Percentiles rank a stretch among this genome's conserved stretches.
phyloP scores from a whole-genome alignment of 2,113 vertebrate species.

The Catharus bicknelli region DNA sequence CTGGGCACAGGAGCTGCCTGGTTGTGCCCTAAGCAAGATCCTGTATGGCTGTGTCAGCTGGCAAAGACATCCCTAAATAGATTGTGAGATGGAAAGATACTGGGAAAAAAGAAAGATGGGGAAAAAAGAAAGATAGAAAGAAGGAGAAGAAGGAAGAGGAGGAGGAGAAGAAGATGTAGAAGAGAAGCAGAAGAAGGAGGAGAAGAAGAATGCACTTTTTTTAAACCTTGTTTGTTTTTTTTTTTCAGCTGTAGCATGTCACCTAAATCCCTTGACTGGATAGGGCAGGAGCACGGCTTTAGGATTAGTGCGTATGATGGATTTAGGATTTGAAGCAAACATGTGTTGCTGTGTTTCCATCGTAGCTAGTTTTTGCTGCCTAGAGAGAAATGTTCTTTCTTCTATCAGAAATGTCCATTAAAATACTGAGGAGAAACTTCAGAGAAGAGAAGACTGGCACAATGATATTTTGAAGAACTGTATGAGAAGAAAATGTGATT shows the following conservation, averaged over 20 bases:
- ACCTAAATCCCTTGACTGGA: constrained; percentile 79
- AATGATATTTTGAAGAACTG: neutral
- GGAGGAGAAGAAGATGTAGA: neutral
- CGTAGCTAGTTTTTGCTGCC: neutral
- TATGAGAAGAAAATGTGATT: neutral
- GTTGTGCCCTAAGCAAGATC: neutral
- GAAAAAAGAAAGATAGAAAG: neutral
- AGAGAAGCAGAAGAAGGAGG: neutral
- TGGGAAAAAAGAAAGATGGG: neutral
- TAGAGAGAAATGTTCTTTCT: neutral
- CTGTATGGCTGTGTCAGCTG: neutral
- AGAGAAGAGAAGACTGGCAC: neutral
- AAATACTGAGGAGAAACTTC: neutral
- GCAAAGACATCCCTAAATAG: neutral
- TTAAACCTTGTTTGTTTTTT: neutral
- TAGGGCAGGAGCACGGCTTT: constrained; percentile 64
- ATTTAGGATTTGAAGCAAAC: constrained; percentile 82
- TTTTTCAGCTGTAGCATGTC: neutral
- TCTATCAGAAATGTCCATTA: neutral
- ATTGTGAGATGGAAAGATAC: neutral
- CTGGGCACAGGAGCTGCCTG: neutral
- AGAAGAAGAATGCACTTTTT: neutral
- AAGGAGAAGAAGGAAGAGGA: neutral
- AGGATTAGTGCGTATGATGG: constrained; percentile 83
- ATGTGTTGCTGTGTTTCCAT: constrained; percentile 63